These are phyloP conservation scores for Coracopsis vasa DNA, from an alignment of 2,113 vertebrate species.

Conservation along the genomic window DNA sequence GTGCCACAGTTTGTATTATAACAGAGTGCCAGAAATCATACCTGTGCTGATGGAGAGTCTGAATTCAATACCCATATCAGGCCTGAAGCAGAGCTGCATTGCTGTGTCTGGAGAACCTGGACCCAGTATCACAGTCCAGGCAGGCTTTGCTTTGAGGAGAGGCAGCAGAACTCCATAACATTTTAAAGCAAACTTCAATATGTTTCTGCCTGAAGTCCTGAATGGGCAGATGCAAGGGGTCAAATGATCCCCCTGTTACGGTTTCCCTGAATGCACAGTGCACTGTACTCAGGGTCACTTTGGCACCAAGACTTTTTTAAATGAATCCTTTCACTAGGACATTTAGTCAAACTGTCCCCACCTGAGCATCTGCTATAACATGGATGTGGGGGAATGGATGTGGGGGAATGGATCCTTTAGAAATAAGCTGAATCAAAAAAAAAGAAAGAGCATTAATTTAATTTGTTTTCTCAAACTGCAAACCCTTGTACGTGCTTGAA, in stretches of 20 bases:
- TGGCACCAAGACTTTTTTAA: background rate
- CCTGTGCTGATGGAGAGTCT: background rate
- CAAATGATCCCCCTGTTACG: background rate
- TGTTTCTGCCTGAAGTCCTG: background rate
- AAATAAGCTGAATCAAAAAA: background rate
- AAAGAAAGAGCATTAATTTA: slow-evolving; percentile 12
- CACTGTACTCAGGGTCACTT: background rate
- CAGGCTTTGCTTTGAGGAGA: slow-evolving; percentile 1
- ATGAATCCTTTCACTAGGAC: background rate
- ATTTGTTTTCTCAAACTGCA: slow-evolving; percentile 58
- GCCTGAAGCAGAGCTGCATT: background rate
- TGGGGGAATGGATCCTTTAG: background rate
- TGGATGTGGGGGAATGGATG: background rate
- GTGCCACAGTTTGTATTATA: background rate
- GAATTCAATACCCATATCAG: background rate
- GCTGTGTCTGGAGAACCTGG: background rate
- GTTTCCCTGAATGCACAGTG: background rate
- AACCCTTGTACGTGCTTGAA: background rate
- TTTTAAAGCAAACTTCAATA: background rate
- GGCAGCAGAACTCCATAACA: background rate
- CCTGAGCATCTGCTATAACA: background rate
- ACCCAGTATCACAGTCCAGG: background rate
- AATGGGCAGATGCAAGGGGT: background rate
- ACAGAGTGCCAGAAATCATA: background rate
- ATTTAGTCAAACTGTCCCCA: background rate